phyloP scores from a whole-genome alignment of 30 jellyfish, hydroid and myxozoan genomes.

The Mastigias papua region DNA sequence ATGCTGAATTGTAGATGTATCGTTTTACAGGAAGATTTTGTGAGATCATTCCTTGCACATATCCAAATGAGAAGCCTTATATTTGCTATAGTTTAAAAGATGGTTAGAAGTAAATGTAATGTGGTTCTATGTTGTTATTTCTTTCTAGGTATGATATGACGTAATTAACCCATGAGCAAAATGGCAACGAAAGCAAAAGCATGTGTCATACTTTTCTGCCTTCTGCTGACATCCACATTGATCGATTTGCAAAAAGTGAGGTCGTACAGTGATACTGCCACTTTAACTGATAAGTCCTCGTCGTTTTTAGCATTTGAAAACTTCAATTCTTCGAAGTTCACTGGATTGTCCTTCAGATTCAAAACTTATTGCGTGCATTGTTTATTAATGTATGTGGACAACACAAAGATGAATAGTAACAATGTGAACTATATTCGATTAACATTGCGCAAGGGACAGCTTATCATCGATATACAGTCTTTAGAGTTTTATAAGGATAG shows the following conservation, averaged over 20 bases:
- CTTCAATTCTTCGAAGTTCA: slow-evolving; percentile 49
- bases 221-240: slow-evolving; percentile 8
- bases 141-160: neutral
- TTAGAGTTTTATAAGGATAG: slow-evolving; percentile 25
- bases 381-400: slow-evolving; percentile 69
- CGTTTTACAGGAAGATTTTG: too few species aligned
- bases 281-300: slow-evolving; percentile 43
- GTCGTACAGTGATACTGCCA: slow-evolving; percentile 21
- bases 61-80: too few species aligned
- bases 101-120: too few species aligned
- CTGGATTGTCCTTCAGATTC: slow-evolving; percentile 55
- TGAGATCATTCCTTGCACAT: too few species aligned
- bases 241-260: slow-evolving; percentile 5
- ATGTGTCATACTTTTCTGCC: neutral
- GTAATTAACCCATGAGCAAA: neutral
- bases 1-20: too few species aligned
- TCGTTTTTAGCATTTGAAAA: slow-evolving; percentile 68
- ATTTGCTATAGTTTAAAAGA: too few species aligned
- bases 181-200: neutral
- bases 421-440: slow-evolving; percentile 20
- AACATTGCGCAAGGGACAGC: slow-evolving; percentile 58
- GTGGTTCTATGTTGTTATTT: neutral
- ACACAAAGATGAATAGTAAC: slow-evolving; percentile 37
- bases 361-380: slow-evolving; percentile 75
- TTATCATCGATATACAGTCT: slow-evolving; percentile 50